Evolutionary conservation across 2,888 invertebrate genomes (phyloP).

Genomic region (Hirtodrosophila duncani): DNA sequence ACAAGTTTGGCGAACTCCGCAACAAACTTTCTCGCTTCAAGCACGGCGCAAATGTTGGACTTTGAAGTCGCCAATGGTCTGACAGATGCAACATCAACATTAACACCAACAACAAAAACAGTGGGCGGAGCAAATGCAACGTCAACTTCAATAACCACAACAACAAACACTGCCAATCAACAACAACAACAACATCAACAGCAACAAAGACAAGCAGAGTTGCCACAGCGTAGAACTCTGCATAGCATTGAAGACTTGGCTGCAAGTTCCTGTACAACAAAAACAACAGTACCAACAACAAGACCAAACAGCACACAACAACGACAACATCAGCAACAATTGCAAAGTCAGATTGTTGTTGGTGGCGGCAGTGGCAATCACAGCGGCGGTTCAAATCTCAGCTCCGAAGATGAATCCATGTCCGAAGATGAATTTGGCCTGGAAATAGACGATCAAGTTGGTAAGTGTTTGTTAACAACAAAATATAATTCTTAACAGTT

Average conservation of each 20-base stretch:
- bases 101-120: slow-evolving; percentile 25
- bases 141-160: slow-evolving; percentile 14
- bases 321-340: too few relatives aligned
- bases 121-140: too few relatives aligned
- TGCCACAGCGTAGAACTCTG: too few relatives aligned
- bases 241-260: slow-evolving; percentile 67
- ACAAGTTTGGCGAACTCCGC: slow-evolving; percentile 21
- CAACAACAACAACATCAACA: slow-evolving; percentile 26
- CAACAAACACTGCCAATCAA: slow-evolving; percentile 28
- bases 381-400: slow-evolving; percentile 59
- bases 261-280: slow-evolving; percentile 52
- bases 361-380: slow-evolving; percentile 40
- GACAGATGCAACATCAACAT: slow-evolving; percentile 35
- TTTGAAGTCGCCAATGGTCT: slow-evolving; percentile 41
- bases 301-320: too few relatives aligned
- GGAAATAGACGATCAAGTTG: slow-evolving; percentile 71
- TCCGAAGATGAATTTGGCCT: slow-evolving; percentile 73
- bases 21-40: slow-evolving; percentile 44
- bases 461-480: slow-evolving; percentile 62
- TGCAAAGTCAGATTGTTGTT: slow-evolving; percentile 17
- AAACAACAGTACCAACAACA: slow-evolving; percentile 18
- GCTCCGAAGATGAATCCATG: slow-evolving; percentile 71
- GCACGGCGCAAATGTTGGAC: slow-evolving; percentile 49
- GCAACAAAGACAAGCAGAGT: slow-evolving; percentile 33
- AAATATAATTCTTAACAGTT: too few relatives aligned